These are phyloP conservation scores for Acomys russatus DNA, from an alignment of 2,797 vertebrate genomes.

Conservation along the genomic window DNA sequence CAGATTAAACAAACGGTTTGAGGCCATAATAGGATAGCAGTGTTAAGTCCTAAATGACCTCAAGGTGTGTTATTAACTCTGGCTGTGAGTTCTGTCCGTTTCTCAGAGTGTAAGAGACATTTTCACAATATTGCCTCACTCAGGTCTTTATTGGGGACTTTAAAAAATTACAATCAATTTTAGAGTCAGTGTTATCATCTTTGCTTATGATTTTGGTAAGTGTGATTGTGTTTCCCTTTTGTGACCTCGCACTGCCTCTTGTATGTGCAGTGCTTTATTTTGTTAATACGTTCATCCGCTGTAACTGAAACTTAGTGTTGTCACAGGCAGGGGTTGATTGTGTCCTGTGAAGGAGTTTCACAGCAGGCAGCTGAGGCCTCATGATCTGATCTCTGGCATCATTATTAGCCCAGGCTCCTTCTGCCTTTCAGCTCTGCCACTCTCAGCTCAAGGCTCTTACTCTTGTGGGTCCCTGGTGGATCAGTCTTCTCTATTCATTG, in stretches of 20 bases:
- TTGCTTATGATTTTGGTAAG: not conserved
- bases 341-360: not conserved
- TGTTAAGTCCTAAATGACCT: not conserved
- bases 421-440: not conserved
- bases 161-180: not conserved
- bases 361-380: not conserved
- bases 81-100: not conserved
- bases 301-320: not conserved
- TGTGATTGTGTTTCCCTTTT: not conserved
- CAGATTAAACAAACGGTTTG: not conserved
- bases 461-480: not conserved
- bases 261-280: not conserved
- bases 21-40: not conserved
- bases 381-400: not conserved
- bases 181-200: not conserved
- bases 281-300: not conserved
- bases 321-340: constrained; percentile 16
- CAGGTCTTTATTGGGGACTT: not conserved
- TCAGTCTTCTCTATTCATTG: not conserved
- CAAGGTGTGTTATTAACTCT: no score
- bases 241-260: not conserved
- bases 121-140: not conserved
- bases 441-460: not conserved
- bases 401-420: not conserved
- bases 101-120: not conserved